Evolutionary conservation across 2,797 vertebrate genomes (phyloP).

Genomic region (Anas capensis): DNA sequence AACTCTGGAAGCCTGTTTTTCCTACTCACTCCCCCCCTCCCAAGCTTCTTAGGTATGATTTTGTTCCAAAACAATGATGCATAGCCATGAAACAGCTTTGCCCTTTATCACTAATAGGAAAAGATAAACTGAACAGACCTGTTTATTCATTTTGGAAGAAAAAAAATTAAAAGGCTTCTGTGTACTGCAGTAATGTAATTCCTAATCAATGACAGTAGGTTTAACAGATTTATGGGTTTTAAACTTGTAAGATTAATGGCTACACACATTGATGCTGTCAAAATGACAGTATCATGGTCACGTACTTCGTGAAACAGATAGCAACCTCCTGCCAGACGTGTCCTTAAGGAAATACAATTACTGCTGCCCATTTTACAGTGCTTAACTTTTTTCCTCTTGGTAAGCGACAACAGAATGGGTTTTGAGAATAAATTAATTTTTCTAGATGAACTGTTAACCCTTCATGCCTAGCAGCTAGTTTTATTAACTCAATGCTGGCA

Average conservation of each 20-base stretch:
- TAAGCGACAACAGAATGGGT: conserved; percentile 59
- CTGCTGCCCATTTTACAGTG: conserved; percentile 43
- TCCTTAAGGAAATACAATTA: conserved; percentile 81
- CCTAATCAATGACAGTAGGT: conserved; percentile 48
- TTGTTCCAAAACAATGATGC: conserved; percentile 28
- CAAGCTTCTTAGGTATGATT: neutral
- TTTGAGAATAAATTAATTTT: conserved; percentile 48
- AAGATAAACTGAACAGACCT: conserved; percentile 49
- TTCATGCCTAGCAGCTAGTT: neutral
- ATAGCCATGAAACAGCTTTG: conserved; percentile 45
- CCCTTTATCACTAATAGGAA: conserved; percentile 34
- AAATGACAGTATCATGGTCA: conserved; percentile 74
- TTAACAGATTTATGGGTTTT: conserved; percentile 64
- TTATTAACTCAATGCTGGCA: neutral
- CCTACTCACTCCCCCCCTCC: neutral
- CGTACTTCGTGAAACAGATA: conserved; percentile 74
- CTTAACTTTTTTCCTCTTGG: conserved; percentile 44
- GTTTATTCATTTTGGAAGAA: conserved; percentile 56
- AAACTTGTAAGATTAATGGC: conserved; percentile 59
- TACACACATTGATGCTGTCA: conserved; percentile 22
- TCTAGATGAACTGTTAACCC: conserved; percentile 60
- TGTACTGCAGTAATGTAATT: conserved; percentile 74
- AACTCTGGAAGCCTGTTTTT: neutral
- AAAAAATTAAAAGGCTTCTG: conserved; percentile 77
- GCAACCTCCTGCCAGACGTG: conserved; percentile 64